Evolutionary conservation across 2,113 vertebrate genomes (phyloP).

Genomic region (Arvicanthis niloticus): DNA sequence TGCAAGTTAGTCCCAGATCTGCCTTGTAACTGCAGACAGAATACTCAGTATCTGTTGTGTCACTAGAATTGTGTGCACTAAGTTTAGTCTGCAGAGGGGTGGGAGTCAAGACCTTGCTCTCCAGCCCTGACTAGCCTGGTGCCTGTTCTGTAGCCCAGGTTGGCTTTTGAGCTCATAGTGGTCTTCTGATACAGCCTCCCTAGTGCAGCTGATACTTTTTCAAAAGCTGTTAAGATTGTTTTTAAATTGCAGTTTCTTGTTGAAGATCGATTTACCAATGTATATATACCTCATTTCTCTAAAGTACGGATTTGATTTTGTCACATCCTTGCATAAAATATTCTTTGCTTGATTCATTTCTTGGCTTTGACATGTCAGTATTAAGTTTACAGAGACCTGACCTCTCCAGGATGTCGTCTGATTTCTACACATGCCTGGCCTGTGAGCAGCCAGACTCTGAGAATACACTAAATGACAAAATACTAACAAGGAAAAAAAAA

Average conservation of each 20-base stretch:
- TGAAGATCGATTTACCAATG: not conserved
- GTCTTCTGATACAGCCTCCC: not conserved
- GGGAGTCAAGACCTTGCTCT: not conserved
- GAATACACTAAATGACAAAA: not conserved
- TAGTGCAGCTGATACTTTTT: not conserved
- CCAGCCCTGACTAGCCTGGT: not conserved
- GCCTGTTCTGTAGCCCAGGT: not conserved
- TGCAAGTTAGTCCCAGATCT: not conserved
- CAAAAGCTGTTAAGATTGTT: constrained; percentile 3
- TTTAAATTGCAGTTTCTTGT: not conserved
- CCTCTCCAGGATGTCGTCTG: not conserved
- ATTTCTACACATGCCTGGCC: not conserved
- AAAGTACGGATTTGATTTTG: constrained; percentile 37
- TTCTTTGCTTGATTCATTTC: constrained; percentile 23
- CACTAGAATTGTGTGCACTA: not conserved
- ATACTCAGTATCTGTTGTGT: constrained; percentile 27
- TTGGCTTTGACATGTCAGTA: not conserved
- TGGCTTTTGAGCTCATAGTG: not conserved
- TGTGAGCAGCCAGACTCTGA: not conserved
- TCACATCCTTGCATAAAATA: constrained; percentile 14
- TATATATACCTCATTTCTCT: constrained; percentile 35
- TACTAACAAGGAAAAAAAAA: not conserved
- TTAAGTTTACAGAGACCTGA: not conserved
- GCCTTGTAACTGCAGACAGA: constrained; percentile 21
- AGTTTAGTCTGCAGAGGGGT: constrained; percentile 37